Base-by-base conservation (phyloP, 2,888 invertebrate genomes). In the Allygus modestus region DNA sequence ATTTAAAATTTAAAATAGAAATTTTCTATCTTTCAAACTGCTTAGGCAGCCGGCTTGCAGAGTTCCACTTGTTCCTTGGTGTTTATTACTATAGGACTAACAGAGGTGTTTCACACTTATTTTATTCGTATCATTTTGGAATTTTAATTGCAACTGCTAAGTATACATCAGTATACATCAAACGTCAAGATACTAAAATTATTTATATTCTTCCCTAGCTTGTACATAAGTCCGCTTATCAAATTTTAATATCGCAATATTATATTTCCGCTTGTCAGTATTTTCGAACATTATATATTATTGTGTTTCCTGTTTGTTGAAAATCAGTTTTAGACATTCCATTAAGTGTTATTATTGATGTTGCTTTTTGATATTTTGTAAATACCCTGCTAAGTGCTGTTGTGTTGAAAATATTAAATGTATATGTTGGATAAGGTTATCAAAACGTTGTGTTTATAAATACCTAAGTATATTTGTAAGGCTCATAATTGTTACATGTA, bases 331-430 rank as follows among this genome's bases (percentile, higher is more conserved):
- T 33, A 71, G 9, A 71, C 71, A 71, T 71, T 71, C 71, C 71
- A 71, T 71, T 71, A 15, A 23, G 9, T 65, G 28, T 71, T 37
- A 20, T 41, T 41, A 37, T 71, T 31, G 71, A 37, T 71, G 71
- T 71, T 71, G 71, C 71, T 71, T 71, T 41, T 71, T 71, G 41
- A 71, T 71, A 41, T 71, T 33, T 71, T 71, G 41, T 71, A 71
- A 71, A 41, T 71, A 41, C 11, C 41, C 20, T 37, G 37, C 37
- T 71, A 9, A 9, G 41, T 23, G 11, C 20, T 41, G 20, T 41
- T 41, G 1, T 71, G 20, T 37, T 71, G 4, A 23, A 7, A n/a
- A 28, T 41, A 4, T 20, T 20, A 12, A 11, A 71, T 71, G 41
- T 37, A 37, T 71, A 5, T 37, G 20, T 71, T 71, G 41, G 37